Base-by-base conservation (phyloP, 2,888 invertebrate species). In the Theretra japonica region DNA sequence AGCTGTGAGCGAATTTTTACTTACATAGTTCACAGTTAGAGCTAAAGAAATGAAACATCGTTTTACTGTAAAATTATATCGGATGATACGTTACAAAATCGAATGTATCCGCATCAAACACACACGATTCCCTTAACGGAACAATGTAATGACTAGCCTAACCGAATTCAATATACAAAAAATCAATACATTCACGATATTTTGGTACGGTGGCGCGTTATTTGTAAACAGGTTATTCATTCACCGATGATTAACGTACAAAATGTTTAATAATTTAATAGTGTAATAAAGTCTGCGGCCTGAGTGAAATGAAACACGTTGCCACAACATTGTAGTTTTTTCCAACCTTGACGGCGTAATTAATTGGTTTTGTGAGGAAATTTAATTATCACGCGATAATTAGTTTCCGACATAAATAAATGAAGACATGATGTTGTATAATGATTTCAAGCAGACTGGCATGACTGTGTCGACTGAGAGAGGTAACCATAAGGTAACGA, bases 311-410 rank as follows among this genome's bases (percentile, higher is more conserved):
- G 75, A 76, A 75, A 76, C 75, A 80, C 75, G 75, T 69, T 69
- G n/a, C 50, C 68, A 69, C 68, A 69, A 69, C 68, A 80, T 79
- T 79, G 71, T 75, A 75, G 75, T 78, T 79, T 78, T 74, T 75
- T 70, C 68, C 72, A 78, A 73, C 84, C 83, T 82, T 82, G 82
- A 71, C 68, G 71, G 71, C 50, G 69, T 70, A 70, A 74, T 75
- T 79, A 71, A 73, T 75, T 69, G 76, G 75, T 73, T 81, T 75
- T 75, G 73, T 70, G 75, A 75, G 75, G 70, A 69, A 75, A 74
- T 76, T 70, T 73, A 73, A 77, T 76, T 77, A 73, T 69, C 68
- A 69, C 68, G 69, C 74, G 65, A 75, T 77, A 74, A 75, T 74
- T 76, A 69, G 50, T 75, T 53, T 53, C n/a, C 6, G 6, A n/a